Evolutionary conservation across 2,888 invertebrate species (phyloP).

Genomic region (Pseudococcus jackbeardsleyi): DNA sequence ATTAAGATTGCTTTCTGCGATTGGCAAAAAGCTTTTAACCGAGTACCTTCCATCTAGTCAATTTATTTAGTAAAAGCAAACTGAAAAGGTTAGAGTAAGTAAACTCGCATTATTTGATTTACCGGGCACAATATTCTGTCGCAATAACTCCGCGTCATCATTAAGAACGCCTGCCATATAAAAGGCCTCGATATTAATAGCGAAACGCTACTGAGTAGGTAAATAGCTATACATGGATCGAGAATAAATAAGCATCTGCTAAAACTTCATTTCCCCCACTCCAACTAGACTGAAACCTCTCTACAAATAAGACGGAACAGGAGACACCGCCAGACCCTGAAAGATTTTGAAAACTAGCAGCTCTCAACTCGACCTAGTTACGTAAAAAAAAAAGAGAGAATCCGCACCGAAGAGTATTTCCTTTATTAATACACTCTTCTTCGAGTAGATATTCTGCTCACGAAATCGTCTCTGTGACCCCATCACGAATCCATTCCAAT

Average conservation of each 20-base stretch:
- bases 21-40: slow-evolving; percentile 47
- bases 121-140: slow-evolving; percentile 41
- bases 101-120: slow-evolving; percentile 38
- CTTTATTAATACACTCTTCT: background rate
- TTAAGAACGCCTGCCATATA: background rate
- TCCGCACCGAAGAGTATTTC: background rate
- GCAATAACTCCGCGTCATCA: slow-evolving; percentile 28
- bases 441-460: background rate
- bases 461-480: background rate
- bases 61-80: slow-evolving; percentile 44
- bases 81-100: slow-evolving; percentile 40
- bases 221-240: background rate
- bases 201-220: background rate
- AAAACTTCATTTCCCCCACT: background rate
- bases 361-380: too few relatives aligned
- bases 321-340: too few relatives aligned
- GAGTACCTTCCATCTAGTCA: slow-evolving; percentile 32
- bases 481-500: background rate
- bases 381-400: too few relatives aligned
- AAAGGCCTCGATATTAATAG: slow-evolving; percentile 41
- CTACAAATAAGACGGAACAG: too few relatives aligned
- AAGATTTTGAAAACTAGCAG: too few relatives aligned
- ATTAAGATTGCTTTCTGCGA: slow-evolving; percentile 41
- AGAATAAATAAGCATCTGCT: slow-evolving; percentile 8
- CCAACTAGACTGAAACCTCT: background rate